A percentile compares a stretch with the other conserved stretches of the same genome.
phyloP scores from a whole-genome alignment of 1,140 invertebrate species.

The Rhagoletis pomonella region DNA sequence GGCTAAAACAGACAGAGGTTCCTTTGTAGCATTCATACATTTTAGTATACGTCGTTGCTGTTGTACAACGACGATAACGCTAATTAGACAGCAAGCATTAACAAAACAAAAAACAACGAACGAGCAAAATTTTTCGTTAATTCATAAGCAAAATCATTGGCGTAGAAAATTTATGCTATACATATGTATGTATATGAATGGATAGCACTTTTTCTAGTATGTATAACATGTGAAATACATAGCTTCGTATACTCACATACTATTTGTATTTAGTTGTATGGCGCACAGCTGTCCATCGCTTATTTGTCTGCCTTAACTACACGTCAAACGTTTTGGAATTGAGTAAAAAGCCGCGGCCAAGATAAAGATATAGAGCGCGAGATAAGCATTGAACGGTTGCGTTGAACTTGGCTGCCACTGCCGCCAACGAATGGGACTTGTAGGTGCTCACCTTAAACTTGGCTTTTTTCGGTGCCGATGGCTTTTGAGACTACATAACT shows the following conservation, averaged over 20 bases:
- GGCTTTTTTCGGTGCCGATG: constrained; percentile 2
- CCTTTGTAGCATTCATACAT: constrained; percentile 8
- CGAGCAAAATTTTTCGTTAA: constrained; percentile 39
- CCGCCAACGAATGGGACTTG: constrained; percentile 27
- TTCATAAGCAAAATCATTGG: constrained; percentile 46
- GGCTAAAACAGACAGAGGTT: background rate
- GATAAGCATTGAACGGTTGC: constrained; percentile 24
- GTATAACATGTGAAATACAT: background rate
- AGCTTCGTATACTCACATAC: too few species aligned
- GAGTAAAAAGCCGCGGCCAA: background rate
- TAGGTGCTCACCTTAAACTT: constrained; percentile 51
- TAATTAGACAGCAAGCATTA: constrained; percentile 42
- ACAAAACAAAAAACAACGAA: too few species aligned
- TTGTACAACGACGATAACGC: constrained; percentile 15
- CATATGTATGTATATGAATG: too few species aligned
- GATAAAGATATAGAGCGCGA: constrained; percentile 31
- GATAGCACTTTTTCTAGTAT: background rate
- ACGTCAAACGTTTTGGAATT: constrained; percentile 32
- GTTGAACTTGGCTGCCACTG: constrained; percentile 38
- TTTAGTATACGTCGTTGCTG: background rate
- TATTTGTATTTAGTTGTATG: background rate
- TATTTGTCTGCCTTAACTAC: constrained; percentile 33
- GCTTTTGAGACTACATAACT: too few species aligned
- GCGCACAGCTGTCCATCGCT: background rate
- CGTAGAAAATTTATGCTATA: constrained; percentile 48